Base-by-base conservation (phyloP, 1,140 invertebrate species). In the Conopomorpha cramerella region DNA sequence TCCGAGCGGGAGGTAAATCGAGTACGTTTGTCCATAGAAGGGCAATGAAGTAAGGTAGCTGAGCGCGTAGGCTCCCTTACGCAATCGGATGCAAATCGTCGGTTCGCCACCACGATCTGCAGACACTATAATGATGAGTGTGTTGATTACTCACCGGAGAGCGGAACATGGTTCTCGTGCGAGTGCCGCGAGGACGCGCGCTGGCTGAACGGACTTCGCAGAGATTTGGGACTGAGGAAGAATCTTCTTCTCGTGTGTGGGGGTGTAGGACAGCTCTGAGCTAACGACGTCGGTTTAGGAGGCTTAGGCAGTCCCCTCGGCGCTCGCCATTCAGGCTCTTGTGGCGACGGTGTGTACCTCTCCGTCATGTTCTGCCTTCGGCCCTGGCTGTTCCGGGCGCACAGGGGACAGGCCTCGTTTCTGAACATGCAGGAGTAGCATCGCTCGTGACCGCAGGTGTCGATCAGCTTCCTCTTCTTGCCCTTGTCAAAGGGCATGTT, bases 401-500 rank as follows among this genome's bases (percentile, higher is more conserved):
- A 96, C 15, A 95, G 82, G n/a, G 92, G 92, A 70, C 93, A 96
- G 16, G 86, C 81, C 70, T 95, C 92, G 77, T 89, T 92, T 51
- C 86, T 87, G 78, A 95, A 94, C 83, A 95, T 89, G 74, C 93
- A 96, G 43, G 90, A 88, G 80, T 95, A 96, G 78, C 93, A 96
- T 29, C 92, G 81, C 62, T 95, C 92, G 82, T 96, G 94, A 42
- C 93, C 93, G 76, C 93, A 97, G 34, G 90, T 88, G 78, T 96
- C 94, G 63, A 95, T 94, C 51, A 97, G 80, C 61, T 91, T 90
- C 65, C 94, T 84, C 78, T 95, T 94, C 77, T 95, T 95, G 71
- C 93, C 92, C 76, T 93, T 93, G 77, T 96, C 93, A 80, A 95
- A 96, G 43, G 92, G 92, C 85, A 94, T 92, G 65, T 90, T 86